Evolutionary conservation across 1,140 invertebrate species (phyloP).

Genomic region (Drosophila nigrodunni): DNA sequence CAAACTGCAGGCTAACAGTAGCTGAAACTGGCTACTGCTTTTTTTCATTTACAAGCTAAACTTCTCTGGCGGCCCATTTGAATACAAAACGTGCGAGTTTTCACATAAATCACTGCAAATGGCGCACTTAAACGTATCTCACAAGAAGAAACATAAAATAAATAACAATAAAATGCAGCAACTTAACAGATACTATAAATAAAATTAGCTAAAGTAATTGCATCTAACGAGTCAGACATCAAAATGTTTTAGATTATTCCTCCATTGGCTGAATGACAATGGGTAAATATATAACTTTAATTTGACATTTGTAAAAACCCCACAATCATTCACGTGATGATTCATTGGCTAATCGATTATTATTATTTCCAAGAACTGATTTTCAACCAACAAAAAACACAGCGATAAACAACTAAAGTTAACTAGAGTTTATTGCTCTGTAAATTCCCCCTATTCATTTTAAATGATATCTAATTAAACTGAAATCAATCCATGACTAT

Average conservation of each 20-base stretch:
- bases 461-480: neutral
- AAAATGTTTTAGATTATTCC: neutral
- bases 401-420: too few relatives aligned
- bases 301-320: too few relatives aligned
- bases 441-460: neutral
- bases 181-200: constrained; percentile 68
- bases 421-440: neutral
- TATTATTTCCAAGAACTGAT: too few relatives aligned
- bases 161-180: constrained; percentile 47
- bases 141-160: constrained; percentile 22
- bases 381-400: too few relatives aligned
- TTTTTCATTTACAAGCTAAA: neutral
- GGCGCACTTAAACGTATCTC: constrained; percentile 67
- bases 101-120: constrained; percentile 76
- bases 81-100: constrained; percentile 74
- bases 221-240: constrained; percentile 3
- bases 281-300: neutral
- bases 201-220: constrained; percentile 73
- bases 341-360: too few relatives aligned
- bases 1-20: constrained; percentile 28
- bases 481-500: neutral
- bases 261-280: neutral
- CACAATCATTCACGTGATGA: too few relatives aligned
- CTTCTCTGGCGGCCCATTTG: constrained; percentile 47
- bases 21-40: constrained; percentile 49